Conservation (phyloP, 1,140 invertebrate genomes). For the Chironomus tepperi region DNA sequence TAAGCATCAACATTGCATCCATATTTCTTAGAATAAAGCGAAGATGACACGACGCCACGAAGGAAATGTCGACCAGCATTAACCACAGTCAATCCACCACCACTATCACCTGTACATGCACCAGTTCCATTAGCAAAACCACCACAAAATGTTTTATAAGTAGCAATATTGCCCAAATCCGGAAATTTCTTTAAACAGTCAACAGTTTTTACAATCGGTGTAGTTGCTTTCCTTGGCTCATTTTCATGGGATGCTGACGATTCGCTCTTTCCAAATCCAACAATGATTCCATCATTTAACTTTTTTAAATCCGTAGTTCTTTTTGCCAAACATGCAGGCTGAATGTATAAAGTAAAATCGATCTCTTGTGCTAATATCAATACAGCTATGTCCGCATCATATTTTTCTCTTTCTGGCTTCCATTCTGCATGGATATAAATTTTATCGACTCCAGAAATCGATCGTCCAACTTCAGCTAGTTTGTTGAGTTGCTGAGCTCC, state of each 20-base stretch:
- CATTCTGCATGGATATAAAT: neutral
- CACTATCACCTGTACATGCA: neutral
- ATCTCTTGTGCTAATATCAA: neutral
- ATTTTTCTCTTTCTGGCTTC: neutral
- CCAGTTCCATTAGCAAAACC: neutral
- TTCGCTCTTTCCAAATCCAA: neutral
- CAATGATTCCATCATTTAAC: neutral
- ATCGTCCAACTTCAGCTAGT: neutral
- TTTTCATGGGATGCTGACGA: neutral
- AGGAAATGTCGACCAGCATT: no score
- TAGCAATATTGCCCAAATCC: neutral
- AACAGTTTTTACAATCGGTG: neutral
- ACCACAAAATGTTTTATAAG: neutral
- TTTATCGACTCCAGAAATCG: neutral
- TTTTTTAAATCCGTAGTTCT: neutral
- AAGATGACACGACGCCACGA: no score
- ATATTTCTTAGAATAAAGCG: no score
- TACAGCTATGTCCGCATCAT: neutral
- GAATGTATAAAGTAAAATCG: neutral
- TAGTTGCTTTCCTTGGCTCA: neutral
- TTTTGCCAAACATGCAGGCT: neutral
- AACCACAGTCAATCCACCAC: no score
- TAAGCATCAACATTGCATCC: no score
- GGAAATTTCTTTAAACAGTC: neutral
- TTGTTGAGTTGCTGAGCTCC: neutral